Conservation (phyloP, 2,797 vertebrate genomes). For the Lerista edwardsae region DNA sequence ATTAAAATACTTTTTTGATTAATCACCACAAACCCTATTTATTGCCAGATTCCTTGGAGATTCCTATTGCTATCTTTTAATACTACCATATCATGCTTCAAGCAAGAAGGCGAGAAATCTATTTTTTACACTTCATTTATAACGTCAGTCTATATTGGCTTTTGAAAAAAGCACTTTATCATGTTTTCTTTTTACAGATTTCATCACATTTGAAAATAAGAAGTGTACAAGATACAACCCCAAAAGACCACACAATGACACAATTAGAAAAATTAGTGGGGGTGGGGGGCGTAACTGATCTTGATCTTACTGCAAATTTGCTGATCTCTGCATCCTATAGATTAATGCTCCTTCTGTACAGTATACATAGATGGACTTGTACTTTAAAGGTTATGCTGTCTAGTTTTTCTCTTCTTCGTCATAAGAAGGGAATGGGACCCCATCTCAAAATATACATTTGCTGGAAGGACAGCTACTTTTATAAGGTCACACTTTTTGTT, state of each 20-base stretch:
- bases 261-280: neutral
- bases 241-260: neutral
- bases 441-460: too few species aligned
- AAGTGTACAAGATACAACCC: neutral
- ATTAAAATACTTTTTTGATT: conserved; percentile 3
- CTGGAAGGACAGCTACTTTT: too few species aligned
- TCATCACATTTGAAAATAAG: neutral
- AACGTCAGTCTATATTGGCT: neutral
- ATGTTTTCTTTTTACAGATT: neutral
- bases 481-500: too few species aligned
- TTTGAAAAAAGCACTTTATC: neutral
- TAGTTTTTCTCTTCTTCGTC: too few species aligned
- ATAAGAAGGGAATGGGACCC: too few species aligned
- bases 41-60: conserved; percentile 22
- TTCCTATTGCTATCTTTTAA: conserved; percentile 20
- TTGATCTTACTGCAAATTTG: neutral
- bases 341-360: too few species aligned
- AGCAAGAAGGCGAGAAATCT: neutral
- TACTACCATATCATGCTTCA: neutral
- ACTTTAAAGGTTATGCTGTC: too few species aligned
- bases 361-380: too few species aligned
- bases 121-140: neutral
- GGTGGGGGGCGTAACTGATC: neutral
- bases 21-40: conserved; percentile 6
- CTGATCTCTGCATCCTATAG: neutral